Percentiles rank a stretch among this genome's conserved stretches.
These are phyloP conservation scores for Laupala kohalensis DNA, from an alignment of 1,140 invertebrate species.

Conservation along the genomic window DNA sequence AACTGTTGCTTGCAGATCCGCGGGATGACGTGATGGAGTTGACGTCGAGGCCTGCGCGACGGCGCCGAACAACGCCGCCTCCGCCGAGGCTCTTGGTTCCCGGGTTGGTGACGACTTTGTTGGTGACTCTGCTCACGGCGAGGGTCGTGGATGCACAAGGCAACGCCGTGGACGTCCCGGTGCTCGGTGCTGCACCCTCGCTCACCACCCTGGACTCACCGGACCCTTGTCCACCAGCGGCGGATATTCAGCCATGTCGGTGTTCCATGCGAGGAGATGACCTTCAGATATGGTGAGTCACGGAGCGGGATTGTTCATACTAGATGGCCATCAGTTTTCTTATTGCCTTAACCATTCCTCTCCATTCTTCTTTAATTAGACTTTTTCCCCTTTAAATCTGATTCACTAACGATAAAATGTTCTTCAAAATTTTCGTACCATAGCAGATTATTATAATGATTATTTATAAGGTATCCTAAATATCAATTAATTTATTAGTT, in stretches of 20 bases:
- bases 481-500: too few species aligned
- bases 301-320: neutral
- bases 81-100: neutral
- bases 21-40: neutral
- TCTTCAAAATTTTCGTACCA: too few species aligned
- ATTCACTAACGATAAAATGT: too few species aligned
- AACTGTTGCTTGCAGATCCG: neutral
- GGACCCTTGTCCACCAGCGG: slow-evolving; percentile 41
- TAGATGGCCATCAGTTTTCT: neutral
- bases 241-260: slow-evolving; percentile 50
- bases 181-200: slow-evolving; percentile 2
- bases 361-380: too few species aligned
- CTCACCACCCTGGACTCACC: slow-evolving; percentile 21
- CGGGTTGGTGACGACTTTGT: too few species aligned
- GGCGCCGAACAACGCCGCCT: neutral
- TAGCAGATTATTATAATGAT: too few species aligned
- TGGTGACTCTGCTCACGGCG: neutral
- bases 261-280: slow-evolving; percentile 48
- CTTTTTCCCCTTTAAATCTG: too few species aligned
- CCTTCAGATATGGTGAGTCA: slow-evolving; percentile 50
- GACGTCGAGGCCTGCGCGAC: too few species aligned
- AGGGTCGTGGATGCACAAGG: neutral
- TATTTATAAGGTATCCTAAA: too few species aligned
- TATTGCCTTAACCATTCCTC: neutral
- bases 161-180: neutral